Base-by-base conservation (phyloP, 2,888 invertebrate species). In the Tethea ocularis region DNA sequence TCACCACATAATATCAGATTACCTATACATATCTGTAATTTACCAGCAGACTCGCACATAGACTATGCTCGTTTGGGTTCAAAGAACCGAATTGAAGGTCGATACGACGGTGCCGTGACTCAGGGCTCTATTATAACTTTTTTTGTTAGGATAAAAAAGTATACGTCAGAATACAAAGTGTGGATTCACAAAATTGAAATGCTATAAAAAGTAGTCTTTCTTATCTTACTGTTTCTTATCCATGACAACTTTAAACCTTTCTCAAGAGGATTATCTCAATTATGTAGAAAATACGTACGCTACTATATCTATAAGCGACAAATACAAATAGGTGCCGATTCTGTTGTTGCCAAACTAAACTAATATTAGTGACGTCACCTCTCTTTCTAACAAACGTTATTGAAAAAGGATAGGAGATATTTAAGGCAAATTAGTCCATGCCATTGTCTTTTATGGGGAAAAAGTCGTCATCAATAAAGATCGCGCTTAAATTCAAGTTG, bases 1-100 rank as follows among this genome's bases (percentile, higher is more conserved):
- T 57, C 24, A 62, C 61, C 52, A 59, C 68, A 69, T 64, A 67
- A 66, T 56, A 20, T 38, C 24, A 64, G 61, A 73, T 78, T 75
- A 81, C 82, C 89, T 87, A 83, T 84, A 85, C 89, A 90, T 89
- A 76, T 80, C 80, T 71, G 73, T 71, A 72, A 74, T 71, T 68
- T 72, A 72, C 66, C 59, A 63, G 52, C 60, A 59, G 61, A 62
- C 61, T 72, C 64, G 63, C 66, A 65, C 67, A 57, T 68, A 26
- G 67, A 77, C 73, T 68, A 69, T 76, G 68, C 66, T 60, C 62
- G 64, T 62, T 59, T 64, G 78, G 71, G 91, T 89, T 89, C 89
- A 90, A 88, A 80, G 89, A 89, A 87, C 89, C 78, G 78, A 71
- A 63, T 68, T 72, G 83, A 87, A 89, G 89, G 89, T 84, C 87